A percentile compares a stretch with the other conserved stretches of the same genome.
phyloP scores from a whole-genome alignment of 30 jellyfish, hydroid and myxozoan species.

The Aurelia aurita region DNA sequence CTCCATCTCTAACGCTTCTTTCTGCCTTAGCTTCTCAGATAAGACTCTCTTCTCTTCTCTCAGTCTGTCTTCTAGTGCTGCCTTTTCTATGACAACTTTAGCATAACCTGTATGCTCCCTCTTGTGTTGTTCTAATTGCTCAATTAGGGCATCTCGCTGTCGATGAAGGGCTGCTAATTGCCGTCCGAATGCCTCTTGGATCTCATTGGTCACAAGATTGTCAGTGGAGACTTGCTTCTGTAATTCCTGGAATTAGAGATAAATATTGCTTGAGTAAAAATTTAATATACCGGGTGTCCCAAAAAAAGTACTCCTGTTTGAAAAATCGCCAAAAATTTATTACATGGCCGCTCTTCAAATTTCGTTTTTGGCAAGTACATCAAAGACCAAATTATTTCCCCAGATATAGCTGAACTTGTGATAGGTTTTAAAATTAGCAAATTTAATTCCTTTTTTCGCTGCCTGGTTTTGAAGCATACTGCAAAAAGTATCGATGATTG shows the following conservation, averaged over 20 bases:
- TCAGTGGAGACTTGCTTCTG: constrained; percentile 67
- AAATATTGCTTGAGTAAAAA: too few species aligned
- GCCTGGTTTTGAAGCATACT: too few species aligned
- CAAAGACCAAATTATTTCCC: too few species aligned
- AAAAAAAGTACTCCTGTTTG: too few species aligned
- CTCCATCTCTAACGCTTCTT: constrained; percentile 75
- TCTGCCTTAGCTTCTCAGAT: constrained; percentile 73
- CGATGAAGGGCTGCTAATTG: constrained; percentile 80
- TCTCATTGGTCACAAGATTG: constrained; percentile 60
- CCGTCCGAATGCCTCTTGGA: constrained; percentile 84
- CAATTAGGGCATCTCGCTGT: constrained; percentile 80
- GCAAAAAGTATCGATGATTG: too few species aligned
- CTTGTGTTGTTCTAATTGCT: constrained; percentile 74
- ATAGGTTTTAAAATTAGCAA: too few species aligned
- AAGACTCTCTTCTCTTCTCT: constrained; percentile 69
- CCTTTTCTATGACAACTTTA: constrained; percentile 72
- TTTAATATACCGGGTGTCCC: too few species aligned
- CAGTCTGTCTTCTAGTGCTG: constrained; percentile 66
- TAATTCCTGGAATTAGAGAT: constrained; percentile 37
- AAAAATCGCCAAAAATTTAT: too few species aligned
- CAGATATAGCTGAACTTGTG: too few species aligned
- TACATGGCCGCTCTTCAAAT: too few species aligned
- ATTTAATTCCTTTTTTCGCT: too few species aligned
- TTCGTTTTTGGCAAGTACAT: too few species aligned
- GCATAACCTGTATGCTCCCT: constrained; percentile 74